Evolutionary conservation across 2,797 vertebrate genomes (phyloP).

Genomic region (Eulemur coronatus): DNA sequence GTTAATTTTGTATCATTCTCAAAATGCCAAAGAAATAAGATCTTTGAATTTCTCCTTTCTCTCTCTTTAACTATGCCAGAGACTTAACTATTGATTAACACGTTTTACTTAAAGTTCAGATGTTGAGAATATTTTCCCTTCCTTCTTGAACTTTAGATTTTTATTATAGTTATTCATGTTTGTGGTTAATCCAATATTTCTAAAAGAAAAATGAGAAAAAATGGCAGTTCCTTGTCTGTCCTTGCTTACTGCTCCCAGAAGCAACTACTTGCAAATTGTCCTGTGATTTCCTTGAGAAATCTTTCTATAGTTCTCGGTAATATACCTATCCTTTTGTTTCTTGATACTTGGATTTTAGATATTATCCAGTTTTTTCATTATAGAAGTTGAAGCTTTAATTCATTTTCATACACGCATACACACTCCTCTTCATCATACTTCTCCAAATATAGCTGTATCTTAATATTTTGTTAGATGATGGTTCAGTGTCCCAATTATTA

Average conservation of each 20-base stretch:
- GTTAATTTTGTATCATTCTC: constrained; percentile 26
- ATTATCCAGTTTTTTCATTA: not conserved
- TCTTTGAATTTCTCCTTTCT: not conserved
- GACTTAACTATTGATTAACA: not conserved
- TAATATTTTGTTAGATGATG: not conserved
- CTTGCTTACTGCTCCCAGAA: not conserved
- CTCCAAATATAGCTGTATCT: not conserved
- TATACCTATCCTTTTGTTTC: not conserved
- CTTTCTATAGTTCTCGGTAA: not conserved
- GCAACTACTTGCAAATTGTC: not conserved
- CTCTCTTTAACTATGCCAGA: not conserved
- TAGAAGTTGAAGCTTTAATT: not conserved
- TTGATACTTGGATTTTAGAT: not conserved
- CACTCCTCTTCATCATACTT: not conserved
- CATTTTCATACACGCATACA: not conserved
- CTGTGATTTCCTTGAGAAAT: not conserved
- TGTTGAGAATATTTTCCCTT: not conserved
- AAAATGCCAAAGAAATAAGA: not conserved
- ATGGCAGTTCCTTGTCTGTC: not conserved
- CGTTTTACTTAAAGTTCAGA: not conserved
- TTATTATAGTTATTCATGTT: not conserved
- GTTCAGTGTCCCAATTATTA: not conserved
- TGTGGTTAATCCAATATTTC: not conserved
- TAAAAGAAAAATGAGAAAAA: not conserved
- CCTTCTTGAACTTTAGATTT: not conserved